Conservation (phyloP, 2,888 invertebrate genomes). For the Epinotia nisella region DNA sequence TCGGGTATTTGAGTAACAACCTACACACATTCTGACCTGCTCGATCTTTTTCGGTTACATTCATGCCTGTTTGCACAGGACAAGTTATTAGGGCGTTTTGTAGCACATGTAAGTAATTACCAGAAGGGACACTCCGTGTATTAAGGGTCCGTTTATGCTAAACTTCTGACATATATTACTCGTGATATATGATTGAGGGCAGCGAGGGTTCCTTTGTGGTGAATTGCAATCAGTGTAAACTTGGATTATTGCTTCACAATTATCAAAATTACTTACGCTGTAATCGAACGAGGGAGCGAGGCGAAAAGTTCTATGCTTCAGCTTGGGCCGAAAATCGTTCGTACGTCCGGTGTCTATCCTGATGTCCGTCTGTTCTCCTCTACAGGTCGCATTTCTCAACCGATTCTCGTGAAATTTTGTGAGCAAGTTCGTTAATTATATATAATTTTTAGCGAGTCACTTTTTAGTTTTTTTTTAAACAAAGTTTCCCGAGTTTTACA, state of each 20-base stretch:
- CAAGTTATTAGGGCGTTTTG: conserved; percentile 43
- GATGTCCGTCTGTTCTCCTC: too few species aligned
- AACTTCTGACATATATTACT: conserved; percentile 38
- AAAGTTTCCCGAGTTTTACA: too few species aligned
- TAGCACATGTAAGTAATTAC: conserved; percentile 43
- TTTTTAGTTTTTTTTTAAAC: too few species aligned
- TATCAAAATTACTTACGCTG: background rate
- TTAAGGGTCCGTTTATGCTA: conserved; percentile 33
- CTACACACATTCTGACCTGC: conserved; percentile 15
- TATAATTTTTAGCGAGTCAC: too few species aligned
- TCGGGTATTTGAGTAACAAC: background rate
- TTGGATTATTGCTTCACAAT: conserved; percentile 5
- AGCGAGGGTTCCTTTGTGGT: background rate
- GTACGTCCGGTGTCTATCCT: too few species aligned
- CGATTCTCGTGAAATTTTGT: too few species aligned
- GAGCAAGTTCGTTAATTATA: too few species aligned
- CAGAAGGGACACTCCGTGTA: conserved; percentile 37
- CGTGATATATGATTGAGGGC: conserved; percentile 26
- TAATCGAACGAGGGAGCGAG: too few species aligned
- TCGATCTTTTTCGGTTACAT: background rate
- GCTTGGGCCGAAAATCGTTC: too few species aligned
- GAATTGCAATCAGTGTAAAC: conserved; percentile 2
- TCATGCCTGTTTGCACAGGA: conserved; percentile 35
- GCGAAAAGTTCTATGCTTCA: too few species aligned
- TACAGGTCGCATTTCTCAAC: too few species aligned